phyloP scores from a whole-genome alignment of 2,797 vertebrate species.

The Orestias chungarensis region DNA sequence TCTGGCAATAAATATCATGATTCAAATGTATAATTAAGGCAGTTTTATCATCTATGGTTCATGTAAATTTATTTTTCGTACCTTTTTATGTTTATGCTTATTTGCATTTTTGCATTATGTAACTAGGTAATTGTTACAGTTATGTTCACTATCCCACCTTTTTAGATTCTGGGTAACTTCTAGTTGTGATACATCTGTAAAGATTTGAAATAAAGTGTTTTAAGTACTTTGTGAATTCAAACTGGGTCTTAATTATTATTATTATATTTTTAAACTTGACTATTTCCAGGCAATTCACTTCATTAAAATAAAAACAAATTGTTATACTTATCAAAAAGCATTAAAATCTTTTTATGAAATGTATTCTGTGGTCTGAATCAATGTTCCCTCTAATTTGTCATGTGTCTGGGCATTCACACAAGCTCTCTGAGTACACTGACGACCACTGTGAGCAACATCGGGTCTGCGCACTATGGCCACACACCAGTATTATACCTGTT shows the following conservation, averaged over 20 bases:
- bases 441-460: too few species aligned
- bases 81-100: slow-evolving; percentile 69
- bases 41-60: slow-evolving; percentile 54
- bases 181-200: slow-evolving; percentile 83
- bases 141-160: slow-evolving; percentile 72
- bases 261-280: too few species aligned
- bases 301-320: neutral
- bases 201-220: slow-evolving; percentile 83
- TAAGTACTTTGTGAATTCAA: slow-evolving; percentile 65
- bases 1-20: slow-evolving; percentile 60
- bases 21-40: slow-evolving; percentile 74
- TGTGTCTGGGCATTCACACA: too few species aligned
- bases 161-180: slow-evolving; percentile 77
- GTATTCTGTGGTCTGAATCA: too few species aligned
- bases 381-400: too few species aligned
- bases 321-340: neutral
- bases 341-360: too few species aligned
- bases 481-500: too few species aligned
- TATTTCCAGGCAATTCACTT: neutral
- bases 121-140: slow-evolving; percentile 77
- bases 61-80: slow-evolving; percentile 52
- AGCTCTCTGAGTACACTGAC: too few species aligned
- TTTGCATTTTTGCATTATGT: slow-evolving; percentile 77
- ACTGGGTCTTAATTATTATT: neutral
- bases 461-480: too few species aligned